Percentiles rank a stretch among this genome's conserved stretches.
Evolutionary conservation across 2,888 invertebrate genomes (phyloP).

Genomic region (Trichogramma evanescens): DNA sequence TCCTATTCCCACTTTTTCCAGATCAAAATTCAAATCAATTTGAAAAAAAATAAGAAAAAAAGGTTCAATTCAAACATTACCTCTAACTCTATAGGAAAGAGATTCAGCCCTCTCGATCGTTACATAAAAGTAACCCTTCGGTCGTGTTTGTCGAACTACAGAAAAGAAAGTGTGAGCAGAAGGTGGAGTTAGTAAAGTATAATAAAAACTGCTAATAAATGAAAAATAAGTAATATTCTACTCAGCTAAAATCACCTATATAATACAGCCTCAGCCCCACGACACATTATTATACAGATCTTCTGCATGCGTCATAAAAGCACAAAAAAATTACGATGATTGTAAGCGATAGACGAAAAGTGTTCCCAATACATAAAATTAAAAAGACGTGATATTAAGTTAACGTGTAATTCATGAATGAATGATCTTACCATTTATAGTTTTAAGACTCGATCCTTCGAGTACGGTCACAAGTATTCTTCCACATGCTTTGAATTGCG

Average conservation of each 20-base stretch:
- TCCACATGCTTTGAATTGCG: constrained; percentile 54
- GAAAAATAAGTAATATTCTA: neutral
- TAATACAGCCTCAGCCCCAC: no score
- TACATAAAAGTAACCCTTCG: constrained; percentile 44
- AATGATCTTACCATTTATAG: constrained; percentile 39
- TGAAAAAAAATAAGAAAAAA: constrained; percentile 7
- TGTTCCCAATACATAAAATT: neutral
- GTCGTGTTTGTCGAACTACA: constrained; percentile 46
- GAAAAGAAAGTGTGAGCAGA: constrained; percentile 31
- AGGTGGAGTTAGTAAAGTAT: constrained; percentile 18
- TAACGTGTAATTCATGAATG: neutral
- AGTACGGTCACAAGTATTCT: constrained; percentile 52
- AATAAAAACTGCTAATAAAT: neutral
- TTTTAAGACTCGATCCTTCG: constrained; percentile 41
- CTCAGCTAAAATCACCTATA: no score
- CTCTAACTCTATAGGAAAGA: constrained; percentile 34
- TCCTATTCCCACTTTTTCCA: no score
- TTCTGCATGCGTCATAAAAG: constrained; percentile 11
- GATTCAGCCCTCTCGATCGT: constrained; percentile 45
- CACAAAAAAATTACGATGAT: constrained; percentile 11
- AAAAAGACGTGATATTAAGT: neutral
- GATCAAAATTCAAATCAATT: neutral
- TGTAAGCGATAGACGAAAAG: neutral
- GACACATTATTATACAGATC: constrained; percentile 6
- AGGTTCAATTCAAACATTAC: constrained; percentile 25